Evolutionary conservation across 2,113 vertebrate species (phyloP).

Genomic region (Oxyruncus cristatus): DNA sequence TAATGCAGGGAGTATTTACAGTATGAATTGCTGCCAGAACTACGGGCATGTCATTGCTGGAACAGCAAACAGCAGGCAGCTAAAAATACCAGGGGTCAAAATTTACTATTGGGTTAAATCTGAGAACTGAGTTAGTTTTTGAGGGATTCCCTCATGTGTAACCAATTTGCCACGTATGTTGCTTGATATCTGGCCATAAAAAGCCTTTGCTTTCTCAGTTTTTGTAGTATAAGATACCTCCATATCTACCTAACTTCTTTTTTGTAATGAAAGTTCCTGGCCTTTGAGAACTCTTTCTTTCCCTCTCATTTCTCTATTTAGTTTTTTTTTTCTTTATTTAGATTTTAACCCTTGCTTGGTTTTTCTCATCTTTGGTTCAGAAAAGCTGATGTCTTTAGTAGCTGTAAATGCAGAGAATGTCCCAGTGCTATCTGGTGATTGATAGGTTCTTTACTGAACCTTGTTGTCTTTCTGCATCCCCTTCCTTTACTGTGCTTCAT

Average conservation of each 20-base stretch:
- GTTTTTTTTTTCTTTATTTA: neutral
- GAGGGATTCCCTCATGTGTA: neutral
- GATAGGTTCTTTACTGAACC: constrained; percentile 10
- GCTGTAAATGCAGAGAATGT: constrained; percentile 18
- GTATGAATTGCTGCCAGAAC: neutral
- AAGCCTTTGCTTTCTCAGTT: neutral
- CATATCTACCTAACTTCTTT: neutral
- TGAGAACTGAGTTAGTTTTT: neutral
- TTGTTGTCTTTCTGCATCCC: constrained; percentile 11
- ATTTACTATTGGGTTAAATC: neutral
- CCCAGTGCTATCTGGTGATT: constrained; percentile 4
- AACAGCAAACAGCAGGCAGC: neutral
- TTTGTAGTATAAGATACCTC: neutral
- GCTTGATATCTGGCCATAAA: neutral
- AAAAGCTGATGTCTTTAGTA: neutral
- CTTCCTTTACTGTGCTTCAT: constrained; percentile 56
- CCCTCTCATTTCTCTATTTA: neutral
- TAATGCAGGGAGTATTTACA: neutral
- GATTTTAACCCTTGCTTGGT: constrained; percentile 6
- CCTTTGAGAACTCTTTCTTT: neutral
- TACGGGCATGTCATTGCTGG: neutral
- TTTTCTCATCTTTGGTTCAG: constrained; percentile 24
- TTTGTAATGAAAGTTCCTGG: neutral
- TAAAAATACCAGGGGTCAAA: constrained; percentile 1
- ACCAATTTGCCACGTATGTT: neutral